phyloP scores from a whole-genome alignment of 2,888 invertebrate species.

The Hipparchia semele region DNA sequence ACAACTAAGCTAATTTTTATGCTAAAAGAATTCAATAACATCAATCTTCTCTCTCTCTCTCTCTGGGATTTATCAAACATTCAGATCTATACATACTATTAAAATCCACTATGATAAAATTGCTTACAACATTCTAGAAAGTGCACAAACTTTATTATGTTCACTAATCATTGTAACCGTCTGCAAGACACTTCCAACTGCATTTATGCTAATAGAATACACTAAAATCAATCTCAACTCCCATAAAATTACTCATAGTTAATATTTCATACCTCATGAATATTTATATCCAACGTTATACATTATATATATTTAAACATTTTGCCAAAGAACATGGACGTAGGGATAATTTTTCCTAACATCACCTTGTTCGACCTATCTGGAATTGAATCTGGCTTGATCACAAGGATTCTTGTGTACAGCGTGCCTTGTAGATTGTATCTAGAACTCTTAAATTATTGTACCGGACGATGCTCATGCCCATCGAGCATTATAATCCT shows the following conservation, averaged over 20 bases:
- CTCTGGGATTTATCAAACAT: background rate
- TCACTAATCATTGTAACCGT: slow-evolving; percentile 30
- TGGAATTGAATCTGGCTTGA: slow-evolving; percentile 77
- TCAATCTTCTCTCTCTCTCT: background rate
- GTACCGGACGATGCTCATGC: slow-evolving; percentile 65
- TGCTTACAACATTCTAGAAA: slow-evolving; percentile 17
- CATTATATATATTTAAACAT: slow-evolving; percentile 43
- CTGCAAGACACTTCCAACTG: slow-evolving; percentile 15
- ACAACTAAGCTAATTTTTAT: background rate
- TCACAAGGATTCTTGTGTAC: slow-evolving; percentile 80
- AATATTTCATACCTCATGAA: slow-evolving; percentile 37
- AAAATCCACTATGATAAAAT: background rate
- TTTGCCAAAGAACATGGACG: slow-evolving; percentile 66
- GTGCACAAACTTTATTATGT: slow-evolving; percentile 20
- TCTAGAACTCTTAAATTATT: slow-evolving; percentile 82
- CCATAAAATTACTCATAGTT: slow-evolving; percentile 38
- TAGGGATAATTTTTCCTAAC: slow-evolving; percentile 74
- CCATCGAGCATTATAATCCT: slow-evolving; percentile 46
- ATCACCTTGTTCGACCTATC: slow-evolving; percentile 73
- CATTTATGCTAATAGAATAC: slow-evolving; percentile 38
- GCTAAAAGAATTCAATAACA: background rate
- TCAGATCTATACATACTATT: background rate
- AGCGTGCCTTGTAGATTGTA: slow-evolving; percentile 78
- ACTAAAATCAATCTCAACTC: slow-evolving; percentile 36
- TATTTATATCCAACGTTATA: slow-evolving; percentile 25